Evolutionary conservation across 2,888 invertebrate species (phyloP).

Genomic region (Melipona beecheii): DNA sequence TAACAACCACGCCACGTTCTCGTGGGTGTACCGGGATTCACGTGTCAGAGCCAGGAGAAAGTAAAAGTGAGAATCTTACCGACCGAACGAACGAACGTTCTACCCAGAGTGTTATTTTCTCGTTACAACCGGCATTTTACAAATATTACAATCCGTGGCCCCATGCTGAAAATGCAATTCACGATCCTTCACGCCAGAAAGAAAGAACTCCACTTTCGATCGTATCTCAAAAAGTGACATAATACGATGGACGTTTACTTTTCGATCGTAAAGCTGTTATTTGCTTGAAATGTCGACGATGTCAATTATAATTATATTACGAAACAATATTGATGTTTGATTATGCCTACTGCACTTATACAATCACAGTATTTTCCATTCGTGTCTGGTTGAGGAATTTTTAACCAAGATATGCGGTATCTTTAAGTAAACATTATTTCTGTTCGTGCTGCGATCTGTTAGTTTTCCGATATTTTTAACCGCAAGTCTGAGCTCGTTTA

Average conservation of each 20-base stretch:
- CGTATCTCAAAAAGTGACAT: neutral
- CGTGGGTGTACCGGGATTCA: constrained; percentile 39
- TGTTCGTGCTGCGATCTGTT: neutral
- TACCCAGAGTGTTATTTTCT: neutral
- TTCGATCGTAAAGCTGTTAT: neutral
- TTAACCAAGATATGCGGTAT: neutral
- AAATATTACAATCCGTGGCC: constrained; percentile 3
- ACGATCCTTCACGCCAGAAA: neutral
- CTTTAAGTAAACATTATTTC: neutral
- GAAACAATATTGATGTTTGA: neutral
- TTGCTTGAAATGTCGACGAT: neutral
- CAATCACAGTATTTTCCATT: neutral
- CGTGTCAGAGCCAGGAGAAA: constrained; percentile 36
- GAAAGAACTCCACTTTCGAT: neutral
- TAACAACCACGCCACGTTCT: constrained; percentile 47
- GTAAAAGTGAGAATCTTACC: constrained; percentile 25
- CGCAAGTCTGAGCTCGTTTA: accelerated
- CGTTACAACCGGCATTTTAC: constrained; percentile 6
- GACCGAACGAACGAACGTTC: neutral
- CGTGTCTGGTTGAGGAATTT: neutral
- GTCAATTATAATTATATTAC: neutral
- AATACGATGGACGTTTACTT: neutral
- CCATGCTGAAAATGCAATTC: neutral
- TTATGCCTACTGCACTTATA: neutral
- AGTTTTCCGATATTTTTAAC: neutral